Base-by-base conservation (phyloP, 2,113 vertebrate species). In the Actenoides lindsayi region DNA sequence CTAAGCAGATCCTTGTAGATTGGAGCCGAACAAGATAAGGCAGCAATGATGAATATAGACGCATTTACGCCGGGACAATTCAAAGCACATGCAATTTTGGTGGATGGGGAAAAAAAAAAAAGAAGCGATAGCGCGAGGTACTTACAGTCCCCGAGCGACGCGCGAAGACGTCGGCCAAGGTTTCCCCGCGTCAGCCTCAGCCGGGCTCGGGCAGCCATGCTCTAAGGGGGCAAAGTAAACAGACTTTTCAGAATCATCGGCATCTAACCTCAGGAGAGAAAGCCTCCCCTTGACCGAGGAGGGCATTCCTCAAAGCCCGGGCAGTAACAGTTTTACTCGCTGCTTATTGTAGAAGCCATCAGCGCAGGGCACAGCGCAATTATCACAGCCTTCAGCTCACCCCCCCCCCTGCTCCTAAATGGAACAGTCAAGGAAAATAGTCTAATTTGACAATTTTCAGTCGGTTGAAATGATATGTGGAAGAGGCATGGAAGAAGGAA, bases 361-460 rank as follows among this genome's bases (percentile, higher is more conserved):
- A 1, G 37, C 1, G 1, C 31, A 90, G 56, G 1, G 0, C 13
- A 1, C 51, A 1, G 73, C 3, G 1, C 62, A 89, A 75, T 85
- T 94, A 90, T 56, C 23, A 3, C 54, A 74, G 71, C 75, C 92
- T 74, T 63, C 79, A 8, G 88, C 74, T 91, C 80, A 2, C 96
- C 92, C 79, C 3, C 96, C 92, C 79, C 2, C n/a, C n/a, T n/a
- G 3, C n/a, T 86, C 90, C 90, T 90, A 83, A 85, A 90, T 83
- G 90, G 93, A 90, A 70, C 71, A 95, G 93, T 50, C 93, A 95
- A 89, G 76, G 88, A 93, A 96, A 97, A 94, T 75, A 90, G 94
- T 81, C 88, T 96, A 78, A 96, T 96, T 92, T 90, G 93, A 89
- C 95, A 90, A 95, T 95, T 95, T 95, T 77, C 92, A 83, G 60